Base-by-base conservation (phyloP, 2,888 invertebrate species). In the Volucella zonaria region DNA sequence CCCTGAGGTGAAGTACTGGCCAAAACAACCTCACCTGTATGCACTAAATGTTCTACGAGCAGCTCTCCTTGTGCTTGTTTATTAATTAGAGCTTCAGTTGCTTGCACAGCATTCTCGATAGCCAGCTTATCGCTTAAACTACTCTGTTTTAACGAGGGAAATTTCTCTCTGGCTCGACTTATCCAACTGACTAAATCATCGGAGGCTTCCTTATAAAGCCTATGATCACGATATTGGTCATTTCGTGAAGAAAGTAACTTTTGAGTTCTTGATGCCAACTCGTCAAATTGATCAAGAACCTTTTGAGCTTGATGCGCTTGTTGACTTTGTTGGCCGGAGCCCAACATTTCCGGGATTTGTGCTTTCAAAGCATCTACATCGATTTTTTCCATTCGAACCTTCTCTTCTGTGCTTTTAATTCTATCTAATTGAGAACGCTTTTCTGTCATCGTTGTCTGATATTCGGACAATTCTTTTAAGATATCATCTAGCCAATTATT, bases 41-140 rank as follows among this genome's bases (percentile, higher is more conserved):
- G 97, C 86, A 96, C 95, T 59, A 97, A 92, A 90, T 97, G 96
- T 90, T 98, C 97, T 8, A 97, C 93, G 64, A 97, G 92, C 0
- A 97, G 92, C 90, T 97, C 97, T 3, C 98, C 98, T 92, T 97
- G 97, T 8, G 97, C 96, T 92, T 97, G 96, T 89, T 97, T 97
- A 88, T 97, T 97, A 40, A 97, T 93, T 43, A 97, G 91, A 70
- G 95, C 95, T 88, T 97, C 97, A 54, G 97, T 93, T n/a, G 97
- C 97, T 38, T 96, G 95, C 0, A 97, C 96, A 8, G 97, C 96
- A 89, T 96, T 96, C 90, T 98, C 97, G 87, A 98, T 96, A 0
- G 97, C 96, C 76, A 97, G 90, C 91, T 97, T 97, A 88, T 97
- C 97, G 87, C 96, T 96, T 0, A 97, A 92, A 3, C 96, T 95